phyloP scores from a whole-genome alignment of 2,113 vertebrate genomes.

The Monopterus albus region DNA sequence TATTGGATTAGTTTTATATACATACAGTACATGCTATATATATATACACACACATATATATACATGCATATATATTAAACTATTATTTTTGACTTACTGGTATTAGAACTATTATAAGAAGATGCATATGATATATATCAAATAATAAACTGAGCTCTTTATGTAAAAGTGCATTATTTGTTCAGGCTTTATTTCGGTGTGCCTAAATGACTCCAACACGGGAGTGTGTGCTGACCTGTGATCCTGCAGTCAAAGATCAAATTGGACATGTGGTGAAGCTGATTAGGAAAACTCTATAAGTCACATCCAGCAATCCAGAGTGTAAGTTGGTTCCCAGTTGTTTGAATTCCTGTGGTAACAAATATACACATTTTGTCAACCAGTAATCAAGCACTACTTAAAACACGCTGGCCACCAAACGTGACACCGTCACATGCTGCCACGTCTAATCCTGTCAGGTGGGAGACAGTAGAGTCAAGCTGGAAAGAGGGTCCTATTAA shows the following conservation, averaged over 20 bases:
- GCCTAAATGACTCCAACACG: background rate
- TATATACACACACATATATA: slow-evolving; percentile 75
- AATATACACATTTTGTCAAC: too few relatives aligned
- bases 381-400: background rate
- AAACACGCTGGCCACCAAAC: too few relatives aligned
- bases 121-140: slow-evolving; percentile 77
- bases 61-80: slow-evolving; percentile 79
- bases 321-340: background rate
- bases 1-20: slow-evolving; percentile 87
- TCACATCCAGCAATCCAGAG: background rate
- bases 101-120: slow-evolving; percentile 84
- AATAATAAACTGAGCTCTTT: slow-evolving; percentile 84
- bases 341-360: background rate
- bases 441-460: slow-evolving; percentile 1
- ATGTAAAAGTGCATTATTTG: slow-evolving; percentile 70
- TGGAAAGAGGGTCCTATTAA: slow-evolving; percentile 41
- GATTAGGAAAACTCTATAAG: background rate
- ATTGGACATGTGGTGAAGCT: background rate
- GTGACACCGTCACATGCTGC: background rate
- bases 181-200: slow-evolving; percentile 40
- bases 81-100: slow-evolving; percentile 86
- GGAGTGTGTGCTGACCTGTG: slow-evolving; percentile 19
- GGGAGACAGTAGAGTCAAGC: slow-evolving; percentile 31
- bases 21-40: slow-evolving; percentile 77
- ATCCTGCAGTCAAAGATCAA: background rate